Percentiles rank a stretch among this genome's conserved stretches.
Evolutionary conservation across 2,113 vertebrate genomes (phyloP).

Genomic region (Motacilla alba): DNA sequence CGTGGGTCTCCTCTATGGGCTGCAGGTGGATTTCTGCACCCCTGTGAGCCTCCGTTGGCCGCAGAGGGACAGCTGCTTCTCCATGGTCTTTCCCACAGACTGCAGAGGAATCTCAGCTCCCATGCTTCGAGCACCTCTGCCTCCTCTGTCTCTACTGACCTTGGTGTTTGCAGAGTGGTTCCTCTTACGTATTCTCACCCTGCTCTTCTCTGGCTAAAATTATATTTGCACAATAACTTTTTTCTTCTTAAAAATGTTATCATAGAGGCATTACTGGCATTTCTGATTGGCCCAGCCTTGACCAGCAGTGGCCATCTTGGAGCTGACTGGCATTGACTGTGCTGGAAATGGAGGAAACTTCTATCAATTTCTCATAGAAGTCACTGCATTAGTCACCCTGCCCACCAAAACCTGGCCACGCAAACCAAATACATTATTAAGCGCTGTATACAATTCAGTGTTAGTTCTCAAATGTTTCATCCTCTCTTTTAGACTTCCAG

Average conservation of each 20-base stretch:
- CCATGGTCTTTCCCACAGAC: background rate
- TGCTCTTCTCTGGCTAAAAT: background rate
- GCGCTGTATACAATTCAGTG: background rate
- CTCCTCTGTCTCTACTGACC: background rate
- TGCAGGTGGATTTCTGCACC: background rate
- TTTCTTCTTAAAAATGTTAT: background rate
- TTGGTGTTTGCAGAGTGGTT: background rate
- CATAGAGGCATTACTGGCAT: background rate
- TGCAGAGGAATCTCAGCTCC: background rate
- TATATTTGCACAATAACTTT: background rate
- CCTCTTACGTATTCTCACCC: rapidly evolving
- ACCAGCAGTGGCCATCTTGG: background rate
- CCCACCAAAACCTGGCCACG: background rate
- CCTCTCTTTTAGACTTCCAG: background rate
- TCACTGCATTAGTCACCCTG: background rate
- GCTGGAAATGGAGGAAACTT: background rate
- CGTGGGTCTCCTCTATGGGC: background rate
- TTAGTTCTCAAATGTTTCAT: background rate
- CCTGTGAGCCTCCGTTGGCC: background rate
- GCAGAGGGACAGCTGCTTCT: background rate
- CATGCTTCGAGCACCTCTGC: rapidly evolving
- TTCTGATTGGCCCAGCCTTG: background rate
- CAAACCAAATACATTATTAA: background rate
- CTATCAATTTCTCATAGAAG: background rate
- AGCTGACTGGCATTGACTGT: rapidly evolving